A percentile compares a stretch with the other conserved stretches of the same genome.
Conservation (phyloP, 2,797 vertebrate species). For the Pseudocheirus occidentalis region DNA sequence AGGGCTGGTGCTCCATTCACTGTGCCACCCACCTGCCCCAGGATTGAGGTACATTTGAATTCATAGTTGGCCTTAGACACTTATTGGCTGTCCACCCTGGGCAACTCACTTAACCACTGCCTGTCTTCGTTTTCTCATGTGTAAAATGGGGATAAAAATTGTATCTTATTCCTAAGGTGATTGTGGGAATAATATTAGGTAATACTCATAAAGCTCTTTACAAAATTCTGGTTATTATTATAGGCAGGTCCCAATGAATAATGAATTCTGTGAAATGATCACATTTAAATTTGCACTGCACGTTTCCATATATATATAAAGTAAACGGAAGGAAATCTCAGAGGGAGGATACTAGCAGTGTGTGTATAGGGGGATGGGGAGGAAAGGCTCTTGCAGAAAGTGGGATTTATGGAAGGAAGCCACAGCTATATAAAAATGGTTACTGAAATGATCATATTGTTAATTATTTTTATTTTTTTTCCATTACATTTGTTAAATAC, state of each 20-base stretch:
- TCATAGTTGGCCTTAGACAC: not conserved
- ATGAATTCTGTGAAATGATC: not conserved
- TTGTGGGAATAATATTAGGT: not conserved
- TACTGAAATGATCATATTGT: not conserved
- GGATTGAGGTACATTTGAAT: not conserved
- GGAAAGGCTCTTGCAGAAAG: not conserved
- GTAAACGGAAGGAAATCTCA: not conserved
- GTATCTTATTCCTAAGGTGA: not conserved
- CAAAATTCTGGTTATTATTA: not conserved
- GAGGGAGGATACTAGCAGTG: not conserved
- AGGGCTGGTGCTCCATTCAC: too few species aligned
- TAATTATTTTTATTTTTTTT: not conserved
- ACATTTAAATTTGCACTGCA: not conserved
- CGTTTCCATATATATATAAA: not conserved
- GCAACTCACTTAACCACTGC: not conserved
- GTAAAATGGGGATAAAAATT: not conserved
- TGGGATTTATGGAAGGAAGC: not conserved
- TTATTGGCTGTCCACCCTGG: not conserved
- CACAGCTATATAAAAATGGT: not conserved
- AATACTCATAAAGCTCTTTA: not conserved
- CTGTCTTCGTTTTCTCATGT: not conserved
- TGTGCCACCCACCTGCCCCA: too few species aligned
- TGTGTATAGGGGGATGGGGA: not conserved
- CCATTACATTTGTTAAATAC: not conserved
- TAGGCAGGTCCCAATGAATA: not conserved